A percentile compares a stretch with the other conserved stretches of the same genome.
These are phyloP conservation scores for Eptatretus burgeri DNA, from an alignment of 2,113 vertebrate species.

Conservation along the genomic window DNA sequence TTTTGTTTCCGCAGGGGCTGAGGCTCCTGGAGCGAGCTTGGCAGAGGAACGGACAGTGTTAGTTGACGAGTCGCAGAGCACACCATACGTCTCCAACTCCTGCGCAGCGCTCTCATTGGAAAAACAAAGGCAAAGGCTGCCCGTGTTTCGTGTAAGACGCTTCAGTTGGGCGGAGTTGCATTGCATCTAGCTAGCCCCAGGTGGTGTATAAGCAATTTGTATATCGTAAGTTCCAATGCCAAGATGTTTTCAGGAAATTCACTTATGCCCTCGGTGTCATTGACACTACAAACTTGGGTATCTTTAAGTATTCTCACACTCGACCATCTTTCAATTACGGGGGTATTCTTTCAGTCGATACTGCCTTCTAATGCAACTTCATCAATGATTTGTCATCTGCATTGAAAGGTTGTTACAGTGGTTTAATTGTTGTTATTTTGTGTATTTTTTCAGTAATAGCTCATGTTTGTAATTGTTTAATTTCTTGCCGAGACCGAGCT, in stretches of 20 bases:
- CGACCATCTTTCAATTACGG: no score
- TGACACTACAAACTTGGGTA: no score
- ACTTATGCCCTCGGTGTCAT: background rate
- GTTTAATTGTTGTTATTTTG: background rate
- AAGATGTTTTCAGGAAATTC: background rate
- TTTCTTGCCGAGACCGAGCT: background rate
- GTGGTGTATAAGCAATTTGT: background rate
- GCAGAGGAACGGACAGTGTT: conserved; percentile 57
- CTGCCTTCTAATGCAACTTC: no score
- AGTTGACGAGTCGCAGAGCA: conserved; percentile 28
- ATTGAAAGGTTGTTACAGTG: no score
- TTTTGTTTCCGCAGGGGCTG: conserved; percentile 25
- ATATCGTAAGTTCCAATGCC: background rate
- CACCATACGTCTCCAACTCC: conserved; percentile 55
- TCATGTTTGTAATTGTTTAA: background rate
- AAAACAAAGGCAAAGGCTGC: conserved; percentile 79
- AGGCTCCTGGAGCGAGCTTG: conserved; percentile 45
- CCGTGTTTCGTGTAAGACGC: conserved; percentile 59
- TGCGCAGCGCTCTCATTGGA: conserved; percentile 64
- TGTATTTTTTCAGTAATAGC: background rate
- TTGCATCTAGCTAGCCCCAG: background rate
- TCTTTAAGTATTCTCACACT: no score
- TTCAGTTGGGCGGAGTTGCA: background rate
- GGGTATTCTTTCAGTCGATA: no score
- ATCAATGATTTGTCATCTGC: no score